phyloP scores from a whole-genome alignment of 2,797 vertebrate genomes.

The Alcedo quadribrachys region DNA sequence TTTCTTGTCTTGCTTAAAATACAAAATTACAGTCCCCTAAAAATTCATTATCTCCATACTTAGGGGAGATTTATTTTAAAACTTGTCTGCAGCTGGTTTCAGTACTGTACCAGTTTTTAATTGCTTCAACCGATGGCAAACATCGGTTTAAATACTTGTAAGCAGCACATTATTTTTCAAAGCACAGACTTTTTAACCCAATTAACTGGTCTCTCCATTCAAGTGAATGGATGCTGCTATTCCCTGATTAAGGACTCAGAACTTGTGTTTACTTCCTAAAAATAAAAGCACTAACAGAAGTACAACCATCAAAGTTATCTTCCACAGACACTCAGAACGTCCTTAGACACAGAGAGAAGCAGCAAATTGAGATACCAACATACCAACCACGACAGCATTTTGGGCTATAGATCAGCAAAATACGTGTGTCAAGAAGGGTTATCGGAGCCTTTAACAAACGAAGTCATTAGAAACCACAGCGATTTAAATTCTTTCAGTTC shows the following conservation, averaged over 20 bases:
- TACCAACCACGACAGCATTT: background rate
- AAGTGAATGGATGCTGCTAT: background rate
- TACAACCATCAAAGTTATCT: background rate
- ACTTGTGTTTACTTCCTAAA: slow-evolving; percentile 7
- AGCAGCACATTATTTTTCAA: background rate
- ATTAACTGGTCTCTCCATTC: background rate
- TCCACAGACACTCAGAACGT: background rate
- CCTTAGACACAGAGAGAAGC: background rate
- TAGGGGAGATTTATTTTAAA: background rate
- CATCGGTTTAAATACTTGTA: background rate
- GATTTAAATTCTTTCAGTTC: background rate
- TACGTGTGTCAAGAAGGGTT: fast-evolving
- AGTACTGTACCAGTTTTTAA: background rate
- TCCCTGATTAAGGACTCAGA: background rate
- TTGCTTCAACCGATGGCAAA: background rate
- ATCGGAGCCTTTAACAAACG: background rate
- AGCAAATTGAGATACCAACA: background rate
- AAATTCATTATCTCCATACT: background rate
- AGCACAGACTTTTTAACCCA: background rate
- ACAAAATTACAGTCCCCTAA: background rate
- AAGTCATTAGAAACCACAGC: background rate
- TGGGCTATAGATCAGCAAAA: background rate
- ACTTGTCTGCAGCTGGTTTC: background rate
- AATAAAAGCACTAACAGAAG: background rate
- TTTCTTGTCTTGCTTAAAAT: background rate